Conservation (phyloP, 1,140 invertebrate genomes). For the Drosophila auraria region DNA sequence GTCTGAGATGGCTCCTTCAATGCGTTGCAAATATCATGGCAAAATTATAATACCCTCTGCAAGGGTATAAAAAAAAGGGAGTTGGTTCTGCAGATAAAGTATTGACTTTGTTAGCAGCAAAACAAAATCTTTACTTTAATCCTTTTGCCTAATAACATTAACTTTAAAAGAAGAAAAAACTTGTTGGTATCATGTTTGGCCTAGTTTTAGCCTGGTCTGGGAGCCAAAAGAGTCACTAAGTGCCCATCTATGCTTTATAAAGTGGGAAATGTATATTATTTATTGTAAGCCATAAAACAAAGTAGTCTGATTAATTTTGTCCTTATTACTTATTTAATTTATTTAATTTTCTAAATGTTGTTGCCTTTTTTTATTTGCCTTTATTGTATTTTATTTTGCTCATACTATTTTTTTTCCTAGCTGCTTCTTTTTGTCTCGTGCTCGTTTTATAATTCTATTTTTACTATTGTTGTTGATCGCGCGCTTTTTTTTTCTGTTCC, state of each 20-base stretch:
- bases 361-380: background rate
- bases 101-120: background rate
- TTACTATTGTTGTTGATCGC: slow-evolving; percentile 41
- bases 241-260: background rate
- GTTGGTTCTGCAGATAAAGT: background rate
- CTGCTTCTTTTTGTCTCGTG: slow-evolving; percentile 38
- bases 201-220: too few species aligned
- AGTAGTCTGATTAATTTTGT: too few species aligned
- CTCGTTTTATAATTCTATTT: slow-evolving; percentile 32
- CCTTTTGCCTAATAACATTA: too few species aligned
- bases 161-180: too few species aligned
- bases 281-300: too few species aligned
- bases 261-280: too few species aligned
- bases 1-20: too few species aligned
- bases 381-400: slow-evolving; percentile 11
- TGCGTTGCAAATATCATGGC: too few species aligned
- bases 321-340: background rate
- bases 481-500: slow-evolving; percentile 45
- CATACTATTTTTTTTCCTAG: slow-evolving; percentile 10
- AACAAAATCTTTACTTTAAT: background rate
- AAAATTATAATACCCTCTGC: too few species aligned
- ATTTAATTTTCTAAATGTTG: background rate
- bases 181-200: too few species aligned
- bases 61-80: too few species aligned
- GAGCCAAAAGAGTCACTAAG: background rate